phyloP scores from a whole-genome alignment of 2,888 invertebrate genomes.

The Athrips mouffetella region DNA sequence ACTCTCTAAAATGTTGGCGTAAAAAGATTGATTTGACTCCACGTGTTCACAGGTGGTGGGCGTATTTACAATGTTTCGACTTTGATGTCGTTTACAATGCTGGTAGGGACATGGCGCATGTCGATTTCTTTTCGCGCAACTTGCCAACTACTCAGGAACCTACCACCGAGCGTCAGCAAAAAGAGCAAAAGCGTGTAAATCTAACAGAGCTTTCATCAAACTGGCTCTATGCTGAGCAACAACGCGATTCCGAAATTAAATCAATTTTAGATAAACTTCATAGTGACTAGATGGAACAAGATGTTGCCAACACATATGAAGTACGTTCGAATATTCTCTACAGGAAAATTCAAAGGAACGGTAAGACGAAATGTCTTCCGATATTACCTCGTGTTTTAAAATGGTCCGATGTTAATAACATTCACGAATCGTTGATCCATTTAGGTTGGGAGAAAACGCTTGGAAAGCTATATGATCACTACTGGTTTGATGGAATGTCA shows the following conservation, averaged over 20 bases:
- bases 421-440: constrained; percentile 24
- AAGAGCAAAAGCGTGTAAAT: neutral
- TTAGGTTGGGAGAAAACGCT: constrained; percentile 27
- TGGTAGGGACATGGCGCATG: neutral
- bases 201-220: neutral
- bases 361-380: constrained; percentile 20
- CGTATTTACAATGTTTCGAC: constrained; percentile 23
- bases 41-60: constrained; percentile 27
- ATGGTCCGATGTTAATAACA: constrained; percentile 24
- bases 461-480: constrained; percentile 18
- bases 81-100: constrained; percentile 15
- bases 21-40: constrained; percentile 23
- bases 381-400: constrained; percentile 21
- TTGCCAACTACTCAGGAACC: neutral
- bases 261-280: neutral
- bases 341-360: constrained; percentile 23
- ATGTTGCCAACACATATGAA: constrained; percentile 25
- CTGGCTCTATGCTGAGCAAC: constrained; percentile 1
- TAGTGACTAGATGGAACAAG: neutral
- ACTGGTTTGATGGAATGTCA: constrained; percentile 19
- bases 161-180: neutral
- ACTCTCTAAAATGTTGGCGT: constrained; percentile 21
- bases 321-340: constrained; percentile 21
- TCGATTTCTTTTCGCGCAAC: constrained; percentile 2
- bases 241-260: neutral